phyloP scores from a whole-genome alignment of 2,888 invertebrate genomes.

The Cosmorhoe ocellata region DNA sequence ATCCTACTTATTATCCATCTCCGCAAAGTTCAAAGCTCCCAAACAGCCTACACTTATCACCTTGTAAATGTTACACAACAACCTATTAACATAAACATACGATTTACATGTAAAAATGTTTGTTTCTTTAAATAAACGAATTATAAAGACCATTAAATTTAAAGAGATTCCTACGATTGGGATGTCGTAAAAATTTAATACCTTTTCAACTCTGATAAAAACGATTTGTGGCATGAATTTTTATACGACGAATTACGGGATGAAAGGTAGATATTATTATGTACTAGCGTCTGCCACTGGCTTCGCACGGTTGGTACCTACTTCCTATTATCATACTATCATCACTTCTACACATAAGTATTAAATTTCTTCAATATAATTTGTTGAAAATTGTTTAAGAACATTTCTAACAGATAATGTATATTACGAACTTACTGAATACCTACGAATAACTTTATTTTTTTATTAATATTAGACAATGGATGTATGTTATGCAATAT shows the following conservation, averaged over 20 bases:
- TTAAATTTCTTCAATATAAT: too few relatives aligned
- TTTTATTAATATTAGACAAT: too few relatives aligned
- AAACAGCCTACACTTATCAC: conserved; percentile 11
- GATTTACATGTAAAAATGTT: conserved; percentile 30
- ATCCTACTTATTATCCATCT: neutral
- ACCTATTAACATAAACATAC: conserved; percentile 28
- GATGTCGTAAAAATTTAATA: conserved; percentile 22
- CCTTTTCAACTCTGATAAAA: neutral
- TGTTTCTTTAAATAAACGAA: conserved; percentile 31
- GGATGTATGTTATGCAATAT: too few relatives aligned
- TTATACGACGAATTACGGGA: neutral
- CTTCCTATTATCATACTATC: too few relatives aligned
- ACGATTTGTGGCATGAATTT: neutral
- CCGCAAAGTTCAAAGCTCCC: conserved; percentile 1
- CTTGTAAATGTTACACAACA: conserved; percentile 15
- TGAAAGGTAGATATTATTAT: too few relatives aligned
- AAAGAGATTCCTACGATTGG: conserved; percentile 14
- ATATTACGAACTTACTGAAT: too few relatives aligned
- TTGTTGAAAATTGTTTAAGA: too few relatives aligned
- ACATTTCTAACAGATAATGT: too few relatives aligned
- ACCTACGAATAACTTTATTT: too few relatives aligned
- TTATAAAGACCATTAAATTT: conserved; percentile 19
- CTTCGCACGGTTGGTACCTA: too few relatives aligned
- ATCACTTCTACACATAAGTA: too few relatives aligned
- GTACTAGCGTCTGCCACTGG: too few relatives aligned